phyloP scores from a whole-genome alignment of 2,888 invertebrate genomes.

The Meteorus colon region DNA sequence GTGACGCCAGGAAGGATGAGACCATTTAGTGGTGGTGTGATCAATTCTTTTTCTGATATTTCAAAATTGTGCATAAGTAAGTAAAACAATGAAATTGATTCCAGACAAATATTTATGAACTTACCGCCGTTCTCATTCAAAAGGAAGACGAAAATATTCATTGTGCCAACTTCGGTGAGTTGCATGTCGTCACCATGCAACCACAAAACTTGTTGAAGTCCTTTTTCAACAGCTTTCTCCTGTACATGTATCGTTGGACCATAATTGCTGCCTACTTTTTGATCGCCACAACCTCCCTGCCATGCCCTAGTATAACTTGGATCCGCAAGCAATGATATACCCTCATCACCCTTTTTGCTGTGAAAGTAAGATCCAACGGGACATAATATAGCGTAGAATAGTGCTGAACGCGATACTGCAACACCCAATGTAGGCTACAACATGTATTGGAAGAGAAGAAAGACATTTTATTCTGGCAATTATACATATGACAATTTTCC shows the following conservation, averaged over 20 bases:
- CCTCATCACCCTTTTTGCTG: constrained; percentile 77
- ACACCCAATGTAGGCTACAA: constrained; percentile 93
- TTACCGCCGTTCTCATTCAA: constrained; percentile 92
- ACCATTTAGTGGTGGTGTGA: constrained; percentile 95
- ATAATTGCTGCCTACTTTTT: constrained; percentile 96
- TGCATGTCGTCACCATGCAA: constrained; percentile 94
- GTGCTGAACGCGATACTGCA: constrained; percentile 87
- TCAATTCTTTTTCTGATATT: constrained; percentile 86
- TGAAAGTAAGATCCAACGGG: constrained; percentile 96
- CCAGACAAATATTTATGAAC: constrained; percentile 47
- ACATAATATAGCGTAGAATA: constrained; percentile 92
- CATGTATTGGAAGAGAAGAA: background rate
- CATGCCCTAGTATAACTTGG: constrained; percentile 90
- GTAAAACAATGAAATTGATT: constrained; percentile 10
- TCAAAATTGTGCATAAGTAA: background rate
- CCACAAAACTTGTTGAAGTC: constrained; percentile 97
- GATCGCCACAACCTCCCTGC: constrained; percentile 95
- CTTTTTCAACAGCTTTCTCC: constrained; percentile 83
- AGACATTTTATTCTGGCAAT: background rate
- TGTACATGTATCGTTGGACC: constrained; percentile 90
- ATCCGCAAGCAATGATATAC: constrained; percentile 93
- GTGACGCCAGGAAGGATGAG: constrained; percentile 97
- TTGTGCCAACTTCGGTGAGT: constrained; percentile 97
- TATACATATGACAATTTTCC: background rate
- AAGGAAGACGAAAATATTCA: constrained; percentile 96